phyloP scores from a whole-genome alignment of 2,113 vertebrate genomes.

The Piprites chloris region DNA sequence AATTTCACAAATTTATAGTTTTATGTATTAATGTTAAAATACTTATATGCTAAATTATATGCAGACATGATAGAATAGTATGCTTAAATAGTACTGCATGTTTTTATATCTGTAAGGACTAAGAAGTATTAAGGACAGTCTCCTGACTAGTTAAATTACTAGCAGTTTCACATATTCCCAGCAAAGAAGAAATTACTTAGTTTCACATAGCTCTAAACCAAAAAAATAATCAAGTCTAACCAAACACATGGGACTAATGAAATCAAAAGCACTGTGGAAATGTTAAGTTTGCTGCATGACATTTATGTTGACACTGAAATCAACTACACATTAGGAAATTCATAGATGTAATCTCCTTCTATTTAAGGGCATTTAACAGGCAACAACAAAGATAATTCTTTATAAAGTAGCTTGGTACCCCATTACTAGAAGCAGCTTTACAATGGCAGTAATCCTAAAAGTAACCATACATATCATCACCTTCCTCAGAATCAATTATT shows the following conservation, averaged over 20 bases:
- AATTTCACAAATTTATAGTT: neutral
- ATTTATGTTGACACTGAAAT: constrained; percentile 58
- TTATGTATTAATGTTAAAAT: neutral
- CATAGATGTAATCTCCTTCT: constrained; percentile 24
- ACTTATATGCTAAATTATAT: neutral
- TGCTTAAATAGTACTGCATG: neutral
- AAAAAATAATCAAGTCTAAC: neutral
- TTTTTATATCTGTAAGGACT: neutral
- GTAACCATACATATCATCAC: neutral
- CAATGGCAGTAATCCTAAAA: neutral
- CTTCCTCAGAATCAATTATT: neutral
- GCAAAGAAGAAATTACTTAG: neutral
- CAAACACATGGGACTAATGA: constrained; percentile 25
- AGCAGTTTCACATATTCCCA: neutral
- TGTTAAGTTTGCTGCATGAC: constrained; percentile 36
- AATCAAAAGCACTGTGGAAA: constrained; percentile 15
- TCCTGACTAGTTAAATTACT: neutral
- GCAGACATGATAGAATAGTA: neutral
- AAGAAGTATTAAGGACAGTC: neutral
- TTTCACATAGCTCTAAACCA: neutral
- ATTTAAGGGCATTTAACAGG: constrained; percentile 20
- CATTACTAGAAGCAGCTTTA: constrained; percentile 1
- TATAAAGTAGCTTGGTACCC: neutral
- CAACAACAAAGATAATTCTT: neutral
- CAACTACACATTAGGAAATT: constrained; percentile 57